phyloP scores from a whole-genome alignment of 92 coral and sea anemone species.

The Porites lobata region DNA sequence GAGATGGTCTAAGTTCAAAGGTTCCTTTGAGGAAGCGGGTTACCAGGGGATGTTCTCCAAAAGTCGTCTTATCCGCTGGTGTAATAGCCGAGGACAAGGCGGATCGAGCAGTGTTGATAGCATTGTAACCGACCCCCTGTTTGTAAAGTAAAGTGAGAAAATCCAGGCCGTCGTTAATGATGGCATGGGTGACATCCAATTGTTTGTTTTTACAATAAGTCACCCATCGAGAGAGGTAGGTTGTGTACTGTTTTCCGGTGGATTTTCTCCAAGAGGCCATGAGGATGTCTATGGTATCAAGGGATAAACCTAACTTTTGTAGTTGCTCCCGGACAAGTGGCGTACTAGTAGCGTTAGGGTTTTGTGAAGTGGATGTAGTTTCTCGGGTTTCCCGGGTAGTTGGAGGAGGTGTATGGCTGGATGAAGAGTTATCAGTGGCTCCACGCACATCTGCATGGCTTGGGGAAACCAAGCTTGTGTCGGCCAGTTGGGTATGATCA shows the following conservation, averaged over 20 bases:
- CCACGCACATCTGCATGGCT: background rate
- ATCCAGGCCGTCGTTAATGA: slow-evolving; percentile 27
- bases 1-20: slow-evolving; percentile 29
- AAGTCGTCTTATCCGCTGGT: slow-evolving; percentile 18
- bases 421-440: slow-evolving; percentile 2
- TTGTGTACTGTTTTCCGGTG: slow-evolving; percentile 47
- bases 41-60: slow-evolving; percentile 40
- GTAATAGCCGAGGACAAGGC: slow-evolving; percentile 51
- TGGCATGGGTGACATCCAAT: slow-evolving; percentile 16
- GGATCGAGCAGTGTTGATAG: slow-evolving; percentile 63
- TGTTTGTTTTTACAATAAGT: slow-evolving; percentile 17
- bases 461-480: slow-evolving; percentile 12
- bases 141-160: slow-evolving; percentile 38
- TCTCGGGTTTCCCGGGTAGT: slow-evolving; percentile 39
- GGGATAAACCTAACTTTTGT: slow-evolving; percentile 6
- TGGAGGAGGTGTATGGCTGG: slow-evolving; percentile 30
- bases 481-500: slow-evolving; percentile 2
- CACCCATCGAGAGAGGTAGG: slow-evolving; percentile 51
- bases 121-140: slow-evolving; percentile 56
- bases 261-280: slow-evolving; percentile 60
- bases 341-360: slow-evolving; percentile 35
- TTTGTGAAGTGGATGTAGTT: slow-evolving; percentile 39
- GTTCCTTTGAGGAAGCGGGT: slow-evolving; percentile 9
- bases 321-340: slow-evolving; percentile 59
- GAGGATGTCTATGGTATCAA: slow-evolving; percentile 27